Base-by-base conservation (phyloP, 2,888 invertebrate species). In the Rhagonycha lutea region DNA sequence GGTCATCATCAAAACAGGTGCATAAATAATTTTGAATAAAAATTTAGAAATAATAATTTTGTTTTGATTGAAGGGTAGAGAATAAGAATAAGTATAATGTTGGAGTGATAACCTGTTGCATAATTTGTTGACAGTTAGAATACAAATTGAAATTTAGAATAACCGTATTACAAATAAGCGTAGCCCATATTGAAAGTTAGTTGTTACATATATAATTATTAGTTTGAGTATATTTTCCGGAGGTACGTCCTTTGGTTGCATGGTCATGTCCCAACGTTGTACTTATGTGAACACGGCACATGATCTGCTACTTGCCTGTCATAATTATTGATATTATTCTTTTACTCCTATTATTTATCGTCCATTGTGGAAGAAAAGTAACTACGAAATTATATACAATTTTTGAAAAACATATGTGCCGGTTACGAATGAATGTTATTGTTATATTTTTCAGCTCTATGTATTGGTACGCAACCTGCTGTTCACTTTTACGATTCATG, bases 291-390 rank as follows among this genome's bases (percentile, higher is more conserved):
- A 86, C 87, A 87, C 86, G 84, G 84, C 86, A 86, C 83, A 86
- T 87, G 86, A 85, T 86, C 86, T 87, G 85, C 87, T 87, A 87
- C 86, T 86, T 87, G 84, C 85, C 82, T 82, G 81, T 80, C 83
- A 83, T 87, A 88, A 87, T 88, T 88, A 88, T 88, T 87, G 85
- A 87, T 87, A 88, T 88, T 88, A 87, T 80, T 78, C 76, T 79
- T 83, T 82, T 86, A 83, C 86, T 86, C 86, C 87, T 87, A 87
- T 88, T 85, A 88, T 88, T 88, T 88, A 83, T 85, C 85, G 86
- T 86, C 86, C 87, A 86, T 86, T 88, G 87, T 86, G 85, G 86
- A 83, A 86, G 85, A 86, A 88, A 87, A 87, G 86, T 86, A 85
- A 85, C 84, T 85, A 85, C 82, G 80, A 87, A 87, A 87, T 87